Evolutionary conservation across 2,797 vertebrate genomes (phyloP).

Genomic region (Okamejei kenojei): DNA sequence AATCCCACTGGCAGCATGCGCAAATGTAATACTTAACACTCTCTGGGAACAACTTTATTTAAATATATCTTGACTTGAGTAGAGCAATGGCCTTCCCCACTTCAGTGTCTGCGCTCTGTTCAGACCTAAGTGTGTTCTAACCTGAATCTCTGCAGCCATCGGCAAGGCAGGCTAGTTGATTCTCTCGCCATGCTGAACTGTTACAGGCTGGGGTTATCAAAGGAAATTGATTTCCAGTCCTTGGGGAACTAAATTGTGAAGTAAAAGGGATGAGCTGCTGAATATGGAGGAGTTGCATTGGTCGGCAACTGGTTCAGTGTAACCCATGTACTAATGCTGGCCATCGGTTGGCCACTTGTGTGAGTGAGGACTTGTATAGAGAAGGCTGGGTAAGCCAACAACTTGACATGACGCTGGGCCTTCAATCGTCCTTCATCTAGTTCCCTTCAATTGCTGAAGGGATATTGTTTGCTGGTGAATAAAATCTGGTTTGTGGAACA

Average conservation of each 20-base stretch:
- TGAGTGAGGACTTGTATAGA: not conserved
- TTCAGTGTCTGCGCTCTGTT: not conserved
- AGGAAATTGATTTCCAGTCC: too few relatives aligned
- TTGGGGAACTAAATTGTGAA: not conserved
- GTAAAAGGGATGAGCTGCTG: too few relatives aligned
- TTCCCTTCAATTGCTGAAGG: not conserved
- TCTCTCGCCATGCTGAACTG: not conserved
- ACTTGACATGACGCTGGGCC: not conserved
- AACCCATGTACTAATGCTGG: not conserved
- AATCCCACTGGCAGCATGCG: not conserved
- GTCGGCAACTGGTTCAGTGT: not conserved
- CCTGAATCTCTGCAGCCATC: not conserved
- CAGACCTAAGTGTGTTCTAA: not conserved
- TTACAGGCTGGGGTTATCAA: too few relatives aligned
- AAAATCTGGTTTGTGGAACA: not conserved
- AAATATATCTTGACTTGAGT: not conserved
- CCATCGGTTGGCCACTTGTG: not conserved
- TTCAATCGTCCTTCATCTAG: not conserved
- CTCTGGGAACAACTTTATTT: not conserved
- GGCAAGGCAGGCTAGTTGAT: not conserved
- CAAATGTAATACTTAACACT: not conserved
- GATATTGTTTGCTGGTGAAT: not conserved
- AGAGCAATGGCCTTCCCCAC: not conserved
- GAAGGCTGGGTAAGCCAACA: not conserved
- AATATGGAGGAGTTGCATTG: not conserved